Conservation (phyloP, 2,888 invertebrate species). For the Polyommatus icarus region DNA sequence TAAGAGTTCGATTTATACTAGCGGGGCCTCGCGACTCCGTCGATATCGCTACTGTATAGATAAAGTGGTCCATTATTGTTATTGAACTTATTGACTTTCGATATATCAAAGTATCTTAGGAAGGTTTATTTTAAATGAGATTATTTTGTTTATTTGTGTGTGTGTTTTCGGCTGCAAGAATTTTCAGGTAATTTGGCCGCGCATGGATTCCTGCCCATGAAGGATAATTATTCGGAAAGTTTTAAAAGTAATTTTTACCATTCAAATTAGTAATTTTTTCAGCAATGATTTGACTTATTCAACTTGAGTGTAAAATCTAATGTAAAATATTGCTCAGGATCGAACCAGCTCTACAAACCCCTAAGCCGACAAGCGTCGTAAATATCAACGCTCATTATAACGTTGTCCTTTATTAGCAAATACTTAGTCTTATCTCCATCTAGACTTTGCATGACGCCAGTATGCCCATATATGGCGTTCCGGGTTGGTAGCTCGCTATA, state of each 20-base stretch:
- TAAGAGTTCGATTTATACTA: slow-evolving; percentile 20
- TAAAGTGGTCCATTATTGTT: background rate
- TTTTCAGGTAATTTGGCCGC: background rate
- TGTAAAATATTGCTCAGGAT: background rate
- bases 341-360: background rate
- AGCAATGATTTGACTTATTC: too few relatives aligned
- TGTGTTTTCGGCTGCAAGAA: too few relatives aligned
- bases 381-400: background rate
- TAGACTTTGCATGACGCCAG: slow-evolving; percentile 42
- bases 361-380: background rate
- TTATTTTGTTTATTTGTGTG: background rate
- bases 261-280: too few relatives aligned
- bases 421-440: slow-evolving; percentile 41
- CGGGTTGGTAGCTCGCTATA: slow-evolving; percentile 40
- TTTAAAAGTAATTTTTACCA: background rate
- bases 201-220: too few relatives aligned
- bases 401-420: slow-evolving; percentile 39
- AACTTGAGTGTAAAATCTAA: too few relatives aligned
- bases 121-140: background rate
- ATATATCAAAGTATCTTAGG: background rate
- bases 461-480: slow-evolving; percentile 44
- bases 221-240: background rate
- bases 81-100: background rate
- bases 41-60: slow-evolving; percentile 19
- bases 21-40: background rate